Evolutionary conservation across 2,888 invertebrate genomes (phyloP).

Genomic region (Torymus aiolomorphi): DNA sequence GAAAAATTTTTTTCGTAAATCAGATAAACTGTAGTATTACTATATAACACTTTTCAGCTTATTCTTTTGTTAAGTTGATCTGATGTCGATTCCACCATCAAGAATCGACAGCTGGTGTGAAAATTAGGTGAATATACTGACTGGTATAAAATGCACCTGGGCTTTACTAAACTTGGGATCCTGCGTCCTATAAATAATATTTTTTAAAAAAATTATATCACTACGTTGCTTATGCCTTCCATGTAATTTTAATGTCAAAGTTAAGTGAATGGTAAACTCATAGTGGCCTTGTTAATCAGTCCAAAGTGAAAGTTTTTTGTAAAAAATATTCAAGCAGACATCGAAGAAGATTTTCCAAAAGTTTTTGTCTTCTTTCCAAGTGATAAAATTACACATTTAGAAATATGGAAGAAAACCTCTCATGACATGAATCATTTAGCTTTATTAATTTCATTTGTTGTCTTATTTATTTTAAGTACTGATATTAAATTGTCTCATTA

Average conservation of each 20-base stretch:
- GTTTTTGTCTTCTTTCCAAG: conserved; percentile 17
- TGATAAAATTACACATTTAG: conserved; percentile 28
- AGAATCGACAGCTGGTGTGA: conserved; percentile 29
- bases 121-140: conserved; percentile 31
- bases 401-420: conserved; percentile 6
- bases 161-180: conserved; percentile 45
- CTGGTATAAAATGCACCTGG: conserved; percentile 43
- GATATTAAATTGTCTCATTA: not conserved
- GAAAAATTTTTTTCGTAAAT: conserved; percentile 23
- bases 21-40: conserved; percentile 22
- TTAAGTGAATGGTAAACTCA: conserved; percentile 46
- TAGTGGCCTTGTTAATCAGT: conserved; percentile 54
- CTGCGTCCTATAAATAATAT: conserved; percentile 25
- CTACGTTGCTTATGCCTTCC: conserved; percentile 53
- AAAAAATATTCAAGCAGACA: conserved; percentile 31
- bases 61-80: conserved; percentile 14
- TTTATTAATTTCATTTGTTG: conserved; percentile 27
- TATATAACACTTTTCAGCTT: conserved; percentile 13
- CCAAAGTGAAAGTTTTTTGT: conserved; percentile 49
- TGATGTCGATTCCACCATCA: conserved; percentile 10
- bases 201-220: conserved; percentile 31
- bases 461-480: conserved; percentile 15
- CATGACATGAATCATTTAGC: conserved; percentile 17
- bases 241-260: conserved; percentile 47
- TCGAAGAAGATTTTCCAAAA: conserved; percentile 40